Base-by-base conservation (phyloP, 2,797 vertebrate genomes). In the Leptatherina wallacei region DNA sequence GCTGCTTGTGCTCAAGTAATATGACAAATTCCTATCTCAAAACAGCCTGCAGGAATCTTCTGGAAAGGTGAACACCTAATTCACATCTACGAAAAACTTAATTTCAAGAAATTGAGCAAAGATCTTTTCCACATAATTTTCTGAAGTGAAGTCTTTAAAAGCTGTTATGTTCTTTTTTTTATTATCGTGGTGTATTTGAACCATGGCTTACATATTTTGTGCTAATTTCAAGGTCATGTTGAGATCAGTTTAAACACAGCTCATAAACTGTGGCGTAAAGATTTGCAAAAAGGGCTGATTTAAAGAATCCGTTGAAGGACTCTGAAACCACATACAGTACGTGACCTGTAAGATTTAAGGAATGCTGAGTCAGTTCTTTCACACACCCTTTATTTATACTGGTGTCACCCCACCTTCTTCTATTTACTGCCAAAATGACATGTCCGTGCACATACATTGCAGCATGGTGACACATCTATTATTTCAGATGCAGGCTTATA, bases 321-420 rank as follows among this genome's bases (percentile, higher is more conserved):
- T 6, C 36, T 54, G 59, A 57, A 84, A 73, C 56, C 3, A 1
- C 65, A 80, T 57, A 24, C 30, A 32, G 30, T 32, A 32, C 9
- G 6, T 29, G 6, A 65, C 61, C 40, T 33, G 12, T 18, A 49
- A 69, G 9, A 24, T 70, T 52, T 8, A n/a, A 9, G 72, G 3
- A 74, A 13, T 8, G 27, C 51, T 78, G 69, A 86, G 61, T 86
- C 56, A 81, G 61, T 65, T 10, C 42, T 49, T 54, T 58, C 52
- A 79, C 79, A 79, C 82, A 47, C 80, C 78, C 65, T 18, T 68
- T 81, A 81, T 82, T 85, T 73, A 85, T 33, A 38, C 54, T 66
- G 16, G 24, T 69, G 49, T 75, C 51, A 70, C 71, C 67, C 80
- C 79, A 65, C 13, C 33, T 18, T 68, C 38, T 11, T 30, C 24